Percentiles rank a stretch among this genome's conserved stretches.
These are phyloP conservation scores for Latrodectus hesperus DNA, from an alignment of 2,888 invertebrate genomes.

Conservation along the genomic window DNA sequence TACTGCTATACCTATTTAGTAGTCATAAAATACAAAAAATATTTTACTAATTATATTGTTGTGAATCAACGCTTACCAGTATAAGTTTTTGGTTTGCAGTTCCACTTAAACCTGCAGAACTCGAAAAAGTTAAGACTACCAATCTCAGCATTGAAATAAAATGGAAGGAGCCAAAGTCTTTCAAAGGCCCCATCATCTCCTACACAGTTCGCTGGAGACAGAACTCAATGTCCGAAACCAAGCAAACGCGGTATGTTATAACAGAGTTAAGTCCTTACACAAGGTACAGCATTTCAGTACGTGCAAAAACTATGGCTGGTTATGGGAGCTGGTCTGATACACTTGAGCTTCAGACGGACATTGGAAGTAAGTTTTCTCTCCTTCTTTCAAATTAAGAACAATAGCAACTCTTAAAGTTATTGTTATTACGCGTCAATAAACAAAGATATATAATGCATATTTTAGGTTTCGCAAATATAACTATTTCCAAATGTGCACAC, in stretches of 20 bases:
- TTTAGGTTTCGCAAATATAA: no score
- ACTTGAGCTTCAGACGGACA: not conserved
- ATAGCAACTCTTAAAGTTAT: no score
- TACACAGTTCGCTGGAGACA: conserved; percentile 15
- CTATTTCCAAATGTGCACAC: no score
- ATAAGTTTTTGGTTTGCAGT: not conserved
- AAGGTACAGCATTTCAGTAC: conserved; percentile 2
- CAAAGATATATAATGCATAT: no score
- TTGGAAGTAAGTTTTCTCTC: conserved; percentile 32
- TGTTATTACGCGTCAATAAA: not conserved
- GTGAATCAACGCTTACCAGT: no score
- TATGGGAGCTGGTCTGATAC: conserved; percentile 4
- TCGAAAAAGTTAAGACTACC: not conserved
- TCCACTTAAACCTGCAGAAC: conserved; percentile 2
- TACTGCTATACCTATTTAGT: no score
- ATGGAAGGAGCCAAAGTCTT: conserved; percentile 17
- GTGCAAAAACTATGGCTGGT: conserved; percentile 18
- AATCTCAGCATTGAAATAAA: conserved; percentile 20
- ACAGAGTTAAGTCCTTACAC: conserved; percentile 21
- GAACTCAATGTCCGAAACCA: not conserved
- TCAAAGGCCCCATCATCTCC: not conserved
- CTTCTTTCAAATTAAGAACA: no score
- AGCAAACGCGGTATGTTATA: not conserved
- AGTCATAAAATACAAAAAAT: no score
- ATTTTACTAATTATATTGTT: no score